phyloP scores from a whole-genome alignment of 2,797 vertebrate species.

The Periparus ater region DNA sequence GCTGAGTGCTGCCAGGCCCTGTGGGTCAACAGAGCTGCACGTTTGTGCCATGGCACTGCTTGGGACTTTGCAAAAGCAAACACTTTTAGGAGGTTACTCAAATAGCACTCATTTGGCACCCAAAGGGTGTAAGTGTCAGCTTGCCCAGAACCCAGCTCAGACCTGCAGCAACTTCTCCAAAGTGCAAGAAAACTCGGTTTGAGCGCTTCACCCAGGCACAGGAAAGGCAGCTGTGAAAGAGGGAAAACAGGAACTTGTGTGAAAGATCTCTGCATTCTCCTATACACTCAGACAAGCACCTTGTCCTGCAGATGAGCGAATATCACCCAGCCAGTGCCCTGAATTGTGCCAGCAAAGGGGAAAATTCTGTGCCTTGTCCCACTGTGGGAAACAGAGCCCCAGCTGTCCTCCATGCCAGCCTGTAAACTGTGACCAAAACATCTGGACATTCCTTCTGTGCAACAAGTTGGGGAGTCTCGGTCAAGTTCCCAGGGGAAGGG shows the following conservation, averaged over 20 bases:
- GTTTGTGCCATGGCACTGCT: neutral
- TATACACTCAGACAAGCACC: fast-evolving
- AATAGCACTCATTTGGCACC: neutral
- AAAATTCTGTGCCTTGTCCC: neutral
- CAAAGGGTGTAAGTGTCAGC: fast-evolving
- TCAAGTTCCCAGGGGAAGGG: neutral
- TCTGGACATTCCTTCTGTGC: neutral
- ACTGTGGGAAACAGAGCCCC: neutral
- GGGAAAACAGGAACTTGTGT: neutral
- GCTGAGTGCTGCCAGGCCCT: neutral
- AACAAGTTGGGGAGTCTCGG: fast-evolving
- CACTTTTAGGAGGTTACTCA: neutral
- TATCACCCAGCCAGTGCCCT: neutral
- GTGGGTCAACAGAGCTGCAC: neutral
- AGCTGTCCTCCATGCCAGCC: neutral
- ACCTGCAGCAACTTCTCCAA: neutral
- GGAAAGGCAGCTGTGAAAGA: neutral
- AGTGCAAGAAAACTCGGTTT: neutral
- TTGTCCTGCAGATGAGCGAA: neutral
- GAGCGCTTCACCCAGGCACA: neutral
- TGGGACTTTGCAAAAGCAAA: neutral
- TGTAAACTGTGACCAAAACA: neutral
- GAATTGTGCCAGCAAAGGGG: fast-evolving
- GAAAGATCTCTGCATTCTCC: neutral
- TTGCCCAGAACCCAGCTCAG: neutral